These are phyloP conservation scores for Scotopteryx bipunctaria DNA, from an alignment of 2,888 invertebrate genomes.

Conservation along the genomic window DNA sequence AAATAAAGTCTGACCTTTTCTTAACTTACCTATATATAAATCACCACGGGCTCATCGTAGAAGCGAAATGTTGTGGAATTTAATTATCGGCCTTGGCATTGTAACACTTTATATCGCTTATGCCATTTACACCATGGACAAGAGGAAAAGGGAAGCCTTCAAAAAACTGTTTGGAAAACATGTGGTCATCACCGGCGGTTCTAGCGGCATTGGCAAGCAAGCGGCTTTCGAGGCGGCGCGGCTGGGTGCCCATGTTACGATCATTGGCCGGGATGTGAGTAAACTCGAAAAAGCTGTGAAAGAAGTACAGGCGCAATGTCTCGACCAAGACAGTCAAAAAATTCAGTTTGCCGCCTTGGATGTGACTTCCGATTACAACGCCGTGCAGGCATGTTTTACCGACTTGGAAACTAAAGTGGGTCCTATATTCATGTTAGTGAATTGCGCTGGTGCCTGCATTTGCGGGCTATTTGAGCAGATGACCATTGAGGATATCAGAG, in stretches of 20 bases:
- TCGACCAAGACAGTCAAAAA: conserved; percentile 56
- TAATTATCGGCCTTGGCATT: conserved; percentile 15
- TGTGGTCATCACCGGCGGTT: conserved; percentile 94
- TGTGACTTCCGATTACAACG: conserved; percentile 85
- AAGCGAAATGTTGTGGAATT: conserved; percentile 20
- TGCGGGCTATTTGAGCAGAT: conserved; percentile 92
- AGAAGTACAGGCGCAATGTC: conserved; percentile 73
- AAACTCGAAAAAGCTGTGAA: conserved; percentile 85
- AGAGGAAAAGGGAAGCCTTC: conserved; percentile 57
- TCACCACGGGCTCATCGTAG: no score
- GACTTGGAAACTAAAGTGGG: conserved; percentile 87
- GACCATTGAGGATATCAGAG: conserved; percentile 85
- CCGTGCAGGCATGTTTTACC: conserved; percentile 81
- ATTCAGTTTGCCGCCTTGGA: conserved; percentile 87
- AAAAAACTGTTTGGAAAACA: conserved; percentile 78
- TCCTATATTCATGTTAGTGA: conserved; percentile 94
- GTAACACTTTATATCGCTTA: conserved; percentile 14
- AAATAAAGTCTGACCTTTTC: no score
- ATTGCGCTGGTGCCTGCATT: conserved; percentile 95
- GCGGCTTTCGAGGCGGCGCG: conserved; percentile 90
- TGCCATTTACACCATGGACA: conserved; percentile 41
- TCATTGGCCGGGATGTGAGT: conserved; percentile 91
- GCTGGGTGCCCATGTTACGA: conserved; percentile 94
- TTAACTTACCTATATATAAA: no score
- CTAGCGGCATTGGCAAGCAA: conserved; percentile 96